phyloP scores from a whole-genome alignment of 2,888 invertebrate species.

The Sphinx pinastri region DNA sequence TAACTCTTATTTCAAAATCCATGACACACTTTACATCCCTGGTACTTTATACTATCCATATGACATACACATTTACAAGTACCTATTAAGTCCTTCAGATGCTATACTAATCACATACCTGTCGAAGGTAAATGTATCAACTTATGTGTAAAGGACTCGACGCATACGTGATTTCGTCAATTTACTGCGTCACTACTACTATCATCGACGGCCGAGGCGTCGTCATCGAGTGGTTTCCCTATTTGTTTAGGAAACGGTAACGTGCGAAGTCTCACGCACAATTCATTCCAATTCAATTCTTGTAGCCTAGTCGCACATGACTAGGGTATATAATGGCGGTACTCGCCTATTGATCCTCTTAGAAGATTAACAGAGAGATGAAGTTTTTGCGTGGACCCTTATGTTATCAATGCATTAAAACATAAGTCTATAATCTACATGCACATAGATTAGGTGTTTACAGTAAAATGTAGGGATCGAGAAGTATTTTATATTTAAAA shows the following conservation, averaged over 20 bases:
- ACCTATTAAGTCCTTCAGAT: neutral
- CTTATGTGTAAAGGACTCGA: neutral
- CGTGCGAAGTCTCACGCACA: slow-evolving; percentile 24
- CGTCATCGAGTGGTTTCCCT: slow-evolving; percentile 25
- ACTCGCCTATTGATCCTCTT: neutral
- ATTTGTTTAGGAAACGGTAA: neutral
- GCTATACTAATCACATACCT: neutral
- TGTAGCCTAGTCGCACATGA: neutral
- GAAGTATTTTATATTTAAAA: too few species aligned
- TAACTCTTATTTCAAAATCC: too few species aligned
- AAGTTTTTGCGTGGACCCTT: neutral
- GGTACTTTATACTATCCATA: too few species aligned
- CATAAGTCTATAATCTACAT: neutral
- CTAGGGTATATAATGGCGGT: neutral
- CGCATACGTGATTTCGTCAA: neutral
- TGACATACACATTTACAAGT: too few species aligned
- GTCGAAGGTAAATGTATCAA: slow-evolving; percentile 17
- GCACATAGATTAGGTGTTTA: neutral
- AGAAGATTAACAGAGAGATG: neutral
- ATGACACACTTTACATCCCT: too few species aligned
- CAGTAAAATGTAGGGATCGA: too few species aligned
- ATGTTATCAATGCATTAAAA: neutral
- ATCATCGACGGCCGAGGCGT: neutral
- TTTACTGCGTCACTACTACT: slow-evolving; percentile 11
- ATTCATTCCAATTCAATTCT: neutral